phyloP scores from a whole-genome alignment of 2,888 invertebrate species.

The Didymodactylos carnosus region DNA sequence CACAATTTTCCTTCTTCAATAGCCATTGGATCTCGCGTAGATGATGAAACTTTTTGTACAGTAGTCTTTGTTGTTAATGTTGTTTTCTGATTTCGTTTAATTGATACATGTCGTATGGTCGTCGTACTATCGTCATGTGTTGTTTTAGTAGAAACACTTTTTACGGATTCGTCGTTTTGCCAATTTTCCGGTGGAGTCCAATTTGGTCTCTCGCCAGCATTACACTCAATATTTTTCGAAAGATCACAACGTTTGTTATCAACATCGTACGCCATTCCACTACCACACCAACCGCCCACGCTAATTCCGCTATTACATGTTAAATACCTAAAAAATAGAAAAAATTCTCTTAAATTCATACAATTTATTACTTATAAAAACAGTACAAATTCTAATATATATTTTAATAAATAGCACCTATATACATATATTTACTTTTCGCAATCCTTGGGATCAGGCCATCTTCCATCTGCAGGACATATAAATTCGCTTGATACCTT shows the following conservation, averaged over 20 bases:
- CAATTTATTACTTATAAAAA: no score
- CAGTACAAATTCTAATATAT: no score
- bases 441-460: not conserved
- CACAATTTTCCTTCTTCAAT: constrained; percentile 5
- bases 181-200: constrained; percentile 15
- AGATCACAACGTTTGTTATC: constrained; percentile 13
- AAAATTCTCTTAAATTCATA: no score
- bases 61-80: not conserved
- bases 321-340: not conserved
- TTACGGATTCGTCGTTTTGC: no score
- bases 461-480: not conserved
- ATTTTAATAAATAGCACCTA: not conserved
- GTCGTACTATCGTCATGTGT: no score
- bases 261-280: constrained; percentile 11
- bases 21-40: not conserved
- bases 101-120: not conserved
- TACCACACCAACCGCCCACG: constrained; percentile 5
- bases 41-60: not conserved
- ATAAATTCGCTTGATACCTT: no score
- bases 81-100: not conserved
- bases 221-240: constrained; percentile 4
- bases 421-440: no score
- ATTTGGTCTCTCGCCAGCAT: constrained; percentile 12
- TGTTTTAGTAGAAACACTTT: not conserved
- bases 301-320: not conserved